Conservation (phyloP, 2,888 invertebrate species). For the Amblyjoppa proteus region DNA sequence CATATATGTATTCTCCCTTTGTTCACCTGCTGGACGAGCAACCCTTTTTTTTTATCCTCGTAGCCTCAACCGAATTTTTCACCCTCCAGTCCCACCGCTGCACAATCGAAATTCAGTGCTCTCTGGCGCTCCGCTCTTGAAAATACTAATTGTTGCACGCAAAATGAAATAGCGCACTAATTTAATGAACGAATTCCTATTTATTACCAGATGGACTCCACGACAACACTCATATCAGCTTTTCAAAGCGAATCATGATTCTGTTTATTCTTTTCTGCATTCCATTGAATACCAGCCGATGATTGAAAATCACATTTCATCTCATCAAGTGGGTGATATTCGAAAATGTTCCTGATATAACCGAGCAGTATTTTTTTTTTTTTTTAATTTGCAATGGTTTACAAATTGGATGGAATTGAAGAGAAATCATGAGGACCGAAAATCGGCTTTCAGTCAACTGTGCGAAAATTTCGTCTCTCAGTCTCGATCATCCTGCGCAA, state of each 20-base stretch:
- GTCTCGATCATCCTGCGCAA: not conserved
- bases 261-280: not conserved
- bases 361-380: not conserved
- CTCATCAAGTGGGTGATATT: not conserved
- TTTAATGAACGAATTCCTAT: conserved; percentile 48
- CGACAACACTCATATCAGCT: not conserved
- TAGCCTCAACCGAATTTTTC: conserved; percentile 14
- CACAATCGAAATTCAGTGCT: not conserved
- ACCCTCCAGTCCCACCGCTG: not conserved
- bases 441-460: not conserved
- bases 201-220: conserved; percentile 3
- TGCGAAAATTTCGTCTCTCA: not conserved
- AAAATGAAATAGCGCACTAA: conserved; percentile 44
- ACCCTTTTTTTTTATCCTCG: conserved; percentile 35
- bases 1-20: conserved; percentile 11
- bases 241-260: not conserved
- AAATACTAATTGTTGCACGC: conserved; percentile 55
- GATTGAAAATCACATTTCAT: not conserved
- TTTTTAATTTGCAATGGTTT: not conserved
- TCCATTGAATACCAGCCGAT: not conserved
- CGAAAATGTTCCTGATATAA: not conserved
- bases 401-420: not conserved
- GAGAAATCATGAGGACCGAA: not conserved
- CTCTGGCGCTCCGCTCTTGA: not conserved
- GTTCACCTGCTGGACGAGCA: conserved; percentile 30